Evolutionary conservation across 2,113 vertebrate genomes (phyloP).

Genomic region (Spheniscus mendiculus): DNA sequence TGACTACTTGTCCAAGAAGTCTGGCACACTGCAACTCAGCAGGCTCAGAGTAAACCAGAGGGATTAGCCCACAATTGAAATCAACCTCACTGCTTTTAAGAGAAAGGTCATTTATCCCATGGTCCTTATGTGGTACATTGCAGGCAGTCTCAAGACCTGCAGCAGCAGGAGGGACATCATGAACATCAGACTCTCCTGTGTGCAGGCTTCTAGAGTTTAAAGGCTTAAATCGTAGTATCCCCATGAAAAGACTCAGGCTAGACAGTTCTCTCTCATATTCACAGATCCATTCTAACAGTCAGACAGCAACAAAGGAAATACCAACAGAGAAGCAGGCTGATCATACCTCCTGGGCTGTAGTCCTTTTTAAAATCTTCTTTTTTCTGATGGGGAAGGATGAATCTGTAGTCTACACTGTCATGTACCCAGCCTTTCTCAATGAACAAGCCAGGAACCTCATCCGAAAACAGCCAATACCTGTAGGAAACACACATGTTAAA

Average conservation of each 20-base stretch:
- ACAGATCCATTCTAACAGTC: background rate
- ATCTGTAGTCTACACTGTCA: conserved; percentile 90
- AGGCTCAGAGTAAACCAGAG: background rate
- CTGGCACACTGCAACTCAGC: background rate
- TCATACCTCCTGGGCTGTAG: conserved; percentile 64
- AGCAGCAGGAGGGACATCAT: background rate
- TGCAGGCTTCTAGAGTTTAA: background rate
- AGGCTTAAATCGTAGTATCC: background rate
- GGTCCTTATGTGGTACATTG: background rate
- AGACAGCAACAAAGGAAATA: background rate
- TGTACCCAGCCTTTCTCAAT: conserved; percentile 98
- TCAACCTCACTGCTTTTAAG: background rate
- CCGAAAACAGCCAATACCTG: conserved; percentile 98
- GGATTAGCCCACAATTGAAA: background rate
- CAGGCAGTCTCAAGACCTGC: background rate
- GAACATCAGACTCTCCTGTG: background rate
- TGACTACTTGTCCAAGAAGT: background rate
- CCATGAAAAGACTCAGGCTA: background rate
- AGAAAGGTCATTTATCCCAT: background rate
- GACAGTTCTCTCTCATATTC: background rate
- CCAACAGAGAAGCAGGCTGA: background rate
- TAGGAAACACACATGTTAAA: background rate
- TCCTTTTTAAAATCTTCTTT: conserved; percentile 68
- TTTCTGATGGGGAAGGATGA: conserved; percentile 78
- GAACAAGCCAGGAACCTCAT: conserved; percentile 94